Percentiles rank a stretch among this genome's conserved stretches.
Evolutionary conservation across 2,888 invertebrate species (phyloP).

Genomic region (Drosophila nigricruria): DNA sequence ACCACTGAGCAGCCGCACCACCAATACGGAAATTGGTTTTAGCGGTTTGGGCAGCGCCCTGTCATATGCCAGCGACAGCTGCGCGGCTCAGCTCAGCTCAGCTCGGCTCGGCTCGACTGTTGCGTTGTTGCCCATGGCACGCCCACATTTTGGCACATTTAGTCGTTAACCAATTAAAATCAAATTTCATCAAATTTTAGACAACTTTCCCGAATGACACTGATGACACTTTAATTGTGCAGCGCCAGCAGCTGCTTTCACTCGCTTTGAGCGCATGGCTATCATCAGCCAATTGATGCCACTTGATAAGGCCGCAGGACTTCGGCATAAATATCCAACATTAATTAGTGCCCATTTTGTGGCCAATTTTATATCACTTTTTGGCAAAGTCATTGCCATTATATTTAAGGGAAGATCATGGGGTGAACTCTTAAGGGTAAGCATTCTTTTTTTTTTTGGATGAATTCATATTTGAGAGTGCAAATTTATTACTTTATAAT

Average conservation of each 20-base stretch:
- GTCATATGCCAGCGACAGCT: constrained; percentile 60
- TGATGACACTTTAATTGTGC: constrained; percentile 78
- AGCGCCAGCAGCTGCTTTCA: constrained; percentile 69
- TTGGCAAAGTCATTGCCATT: constrained; percentile 48
- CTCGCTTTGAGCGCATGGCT: constrained; percentile 42
- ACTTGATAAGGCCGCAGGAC: constrained; percentile 44
- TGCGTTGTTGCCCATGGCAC: constrained; percentile 16
- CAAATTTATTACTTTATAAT: constrained; percentile 12
- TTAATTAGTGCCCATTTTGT: constrained; percentile 72
- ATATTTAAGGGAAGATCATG: neutral
- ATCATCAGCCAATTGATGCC: constrained; percentile 50
- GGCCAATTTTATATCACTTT: constrained; percentile 21
- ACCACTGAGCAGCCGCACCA: constrained; percentile 35
- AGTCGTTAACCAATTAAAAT: constrained; percentile 76
- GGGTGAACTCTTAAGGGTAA: constrained; percentile 6
- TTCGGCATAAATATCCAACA: constrained; percentile 48
- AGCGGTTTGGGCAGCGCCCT: constrained; percentile 59
- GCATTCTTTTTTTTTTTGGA: neutral
- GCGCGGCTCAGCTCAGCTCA: constrained; percentile 21
- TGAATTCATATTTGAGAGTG: constrained; percentile 6
- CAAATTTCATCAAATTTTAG: constrained; percentile 69
- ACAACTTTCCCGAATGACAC: constrained; percentile 52
- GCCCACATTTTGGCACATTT: constrained; percentile 57
- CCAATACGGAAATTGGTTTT: constrained; percentile 74
- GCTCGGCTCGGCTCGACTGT: constrained; percentile 10